Conservation (phyloP, 2,113 vertebrate genomes). For the Sceloporus tristichus region DNA sequence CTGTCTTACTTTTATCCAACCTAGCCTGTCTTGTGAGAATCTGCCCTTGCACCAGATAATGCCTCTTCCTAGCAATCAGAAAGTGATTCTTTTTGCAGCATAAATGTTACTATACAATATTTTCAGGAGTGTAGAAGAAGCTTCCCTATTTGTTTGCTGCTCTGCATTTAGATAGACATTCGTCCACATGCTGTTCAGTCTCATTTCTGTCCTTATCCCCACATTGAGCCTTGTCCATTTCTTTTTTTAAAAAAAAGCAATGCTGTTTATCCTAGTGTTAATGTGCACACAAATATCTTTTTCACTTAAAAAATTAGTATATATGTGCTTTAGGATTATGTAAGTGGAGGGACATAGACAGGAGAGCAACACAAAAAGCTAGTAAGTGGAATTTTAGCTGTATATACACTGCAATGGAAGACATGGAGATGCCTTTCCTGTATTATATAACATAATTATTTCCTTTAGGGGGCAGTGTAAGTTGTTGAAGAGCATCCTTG, state of each 20-base stretch:
- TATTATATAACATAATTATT: background rate
- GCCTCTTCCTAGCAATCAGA: background rate
- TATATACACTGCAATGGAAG: background rate
- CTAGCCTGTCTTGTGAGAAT: background rate
- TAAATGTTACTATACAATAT: background rate
- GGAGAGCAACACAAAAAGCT: background rate
- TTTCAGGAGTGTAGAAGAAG: background rate
- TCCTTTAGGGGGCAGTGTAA: conserved; percentile 15
- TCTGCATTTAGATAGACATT: background rate
- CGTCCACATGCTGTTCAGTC: too few relatives aligned
- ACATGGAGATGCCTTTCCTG: background rate
- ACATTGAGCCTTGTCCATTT: background rate
- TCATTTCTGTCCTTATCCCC: background rate
- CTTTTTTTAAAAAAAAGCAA: too few relatives aligned
- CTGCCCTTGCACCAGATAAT: background rate
- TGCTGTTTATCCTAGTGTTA: background rate
- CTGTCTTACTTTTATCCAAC: background rate
- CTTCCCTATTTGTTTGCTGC: background rate
- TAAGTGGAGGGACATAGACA: background rate
- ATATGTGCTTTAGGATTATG: background rate
- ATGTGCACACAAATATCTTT: too few relatives aligned
- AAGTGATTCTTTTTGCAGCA: background rate
- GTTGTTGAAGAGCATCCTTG: background rate
- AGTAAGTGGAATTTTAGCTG: background rate
- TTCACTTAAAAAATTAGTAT: background rate